phyloP scores from a whole-genome alignment of 2,888 invertebrate species.

The Ichneumon xanthorius region DNA sequence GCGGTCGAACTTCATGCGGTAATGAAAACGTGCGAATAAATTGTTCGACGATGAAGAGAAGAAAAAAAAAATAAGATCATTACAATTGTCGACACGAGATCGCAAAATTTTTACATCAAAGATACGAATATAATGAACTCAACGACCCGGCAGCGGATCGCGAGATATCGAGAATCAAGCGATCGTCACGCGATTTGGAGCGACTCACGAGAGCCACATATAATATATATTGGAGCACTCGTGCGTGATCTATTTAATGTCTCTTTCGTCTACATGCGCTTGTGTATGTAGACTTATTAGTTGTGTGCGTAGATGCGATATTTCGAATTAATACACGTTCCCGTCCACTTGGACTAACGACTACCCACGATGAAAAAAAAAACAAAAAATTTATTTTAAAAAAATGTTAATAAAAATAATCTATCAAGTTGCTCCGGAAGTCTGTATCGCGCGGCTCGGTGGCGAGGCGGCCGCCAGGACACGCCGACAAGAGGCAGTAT shows the following conservation, averaged over 20 bases:
- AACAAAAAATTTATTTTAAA: neutral
- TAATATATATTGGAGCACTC: neutral
- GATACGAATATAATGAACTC: conserved; percentile 5
- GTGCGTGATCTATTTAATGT: conserved; percentile 11
- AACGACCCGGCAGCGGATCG: conserved; percentile 50
- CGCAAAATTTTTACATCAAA: conserved; percentile 27
- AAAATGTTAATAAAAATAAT: conserved; percentile 33
- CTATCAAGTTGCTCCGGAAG: conserved; percentile 61
- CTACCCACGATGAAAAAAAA: conserved; percentile 49
- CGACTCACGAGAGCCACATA: conserved; percentile 26
- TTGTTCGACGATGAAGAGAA: neutral
- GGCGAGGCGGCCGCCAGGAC: conserved; percentile 35
- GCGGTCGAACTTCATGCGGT: neutral
- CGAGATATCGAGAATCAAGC: neutral
- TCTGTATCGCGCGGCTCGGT: conserved; percentile 50
- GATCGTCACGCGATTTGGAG: conserved; percentile 39
- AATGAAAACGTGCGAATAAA: neutral
- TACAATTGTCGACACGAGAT: neutral
- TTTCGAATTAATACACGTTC: conserved; percentile 8
- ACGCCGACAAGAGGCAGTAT: conserved; percentile 55
- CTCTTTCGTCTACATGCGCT: neutral
- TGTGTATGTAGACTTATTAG: no score
- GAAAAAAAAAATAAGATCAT: neutral
- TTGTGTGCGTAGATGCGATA: no score
- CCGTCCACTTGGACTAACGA: conserved; percentile 42